These are phyloP conservation scores for Cheilosia impressa DNA, from an alignment of 2,888 invertebrate species.

Conservation along the genomic window DNA sequence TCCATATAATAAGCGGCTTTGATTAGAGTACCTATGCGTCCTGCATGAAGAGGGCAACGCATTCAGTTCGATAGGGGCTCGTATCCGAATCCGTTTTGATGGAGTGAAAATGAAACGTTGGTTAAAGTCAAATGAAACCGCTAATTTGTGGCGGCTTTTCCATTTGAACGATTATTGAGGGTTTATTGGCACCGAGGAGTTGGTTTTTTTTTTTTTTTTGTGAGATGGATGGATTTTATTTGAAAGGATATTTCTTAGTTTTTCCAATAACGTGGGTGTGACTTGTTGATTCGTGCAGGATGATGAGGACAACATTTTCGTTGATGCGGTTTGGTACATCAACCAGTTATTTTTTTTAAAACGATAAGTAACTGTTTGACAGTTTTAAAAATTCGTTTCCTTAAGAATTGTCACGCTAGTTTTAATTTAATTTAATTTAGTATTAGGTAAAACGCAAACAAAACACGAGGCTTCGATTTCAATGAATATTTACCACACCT, in stretches of 20 bases:
- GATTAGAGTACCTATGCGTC: slow-evolving; percentile 48
- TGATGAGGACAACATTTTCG: too few relatives aligned
- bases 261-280: background rate
- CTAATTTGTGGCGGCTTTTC: slow-evolving; percentile 60
- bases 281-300: background rate
- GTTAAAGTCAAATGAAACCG: slow-evolving; percentile 67
- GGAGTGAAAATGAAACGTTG: slow-evolving; percentile 69
- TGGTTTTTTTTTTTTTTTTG: background rate
- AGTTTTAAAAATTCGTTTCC: too few relatives aligned
- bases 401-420: too few relatives aligned
- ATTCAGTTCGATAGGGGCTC: slow-evolving; percentile 26
- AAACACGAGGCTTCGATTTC: too few relatives aligned
- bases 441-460: too few relatives aligned
- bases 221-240: too few relatives aligned
- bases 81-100: slow-evolving; percentile 54
- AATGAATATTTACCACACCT: too few relatives aligned
- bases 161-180: slow-evolving; percentile 31
- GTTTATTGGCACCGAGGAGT: slow-evolving; percentile 19
- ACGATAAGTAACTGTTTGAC: too few relatives aligned
- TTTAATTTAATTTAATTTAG: too few relatives aligned
- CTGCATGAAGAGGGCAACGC: slow-evolving; percentile 10
- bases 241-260: background rate
- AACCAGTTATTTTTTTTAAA: too few relatives aligned
- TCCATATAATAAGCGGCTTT: slow-evolving; percentile 68
- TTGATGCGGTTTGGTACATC: too few relatives aligned